Evolutionary conservation across 2,888 invertebrate genomes (phyloP), one percentile per base, ranked within the genome.

Genomic region (Pandemis heparana): DNA sequence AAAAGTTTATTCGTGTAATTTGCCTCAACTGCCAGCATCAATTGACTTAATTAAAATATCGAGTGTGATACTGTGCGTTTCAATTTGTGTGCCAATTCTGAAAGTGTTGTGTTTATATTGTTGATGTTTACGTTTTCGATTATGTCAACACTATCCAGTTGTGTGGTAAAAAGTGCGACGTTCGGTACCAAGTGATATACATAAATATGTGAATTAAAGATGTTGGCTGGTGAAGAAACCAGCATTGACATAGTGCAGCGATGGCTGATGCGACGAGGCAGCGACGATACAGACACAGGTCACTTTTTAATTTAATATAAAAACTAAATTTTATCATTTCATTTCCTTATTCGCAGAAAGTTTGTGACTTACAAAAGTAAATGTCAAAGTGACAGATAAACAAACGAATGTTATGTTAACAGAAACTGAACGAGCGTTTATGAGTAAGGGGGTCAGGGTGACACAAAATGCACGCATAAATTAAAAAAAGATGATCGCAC

Each of bases 181-280:
- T 78, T 80, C 78, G 79, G 65, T 51, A 51, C 51, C 16, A 74
- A 80, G 77, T 84, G 82, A 71, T 71, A 77, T 81, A 83, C 80
- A 79, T 77, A 82, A 87, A 82, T 85, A 89, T 91, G 92, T 87
- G 82, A 83, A 85, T 86, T 77, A 81, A 92, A 87, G 82, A 94
- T 94, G 94, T 87, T 94, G 87, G 93, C 94, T 83, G 88, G 94
- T 79, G 89, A 94, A 79, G 94, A 94, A 82, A 86, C 91, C 87
- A 92, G 94, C 87, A 90, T 92, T 69, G 94, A 94, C 79, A 83
- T 94, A 81, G 94, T 94, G 81, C 92, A 94, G 81, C 80, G 88
- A 80, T 94, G 94, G 94, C 86, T 93, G 68, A 91, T 89, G 79
- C 87, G 89, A 75, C 85, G 92, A 41, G 84, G 82, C 79, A 91